Percentiles rank a stretch among this genome's conserved stretches.
phyloP scores from a whole-genome alignment of 1,140 invertebrate genomes.

The Aricia agestis region DNA sequence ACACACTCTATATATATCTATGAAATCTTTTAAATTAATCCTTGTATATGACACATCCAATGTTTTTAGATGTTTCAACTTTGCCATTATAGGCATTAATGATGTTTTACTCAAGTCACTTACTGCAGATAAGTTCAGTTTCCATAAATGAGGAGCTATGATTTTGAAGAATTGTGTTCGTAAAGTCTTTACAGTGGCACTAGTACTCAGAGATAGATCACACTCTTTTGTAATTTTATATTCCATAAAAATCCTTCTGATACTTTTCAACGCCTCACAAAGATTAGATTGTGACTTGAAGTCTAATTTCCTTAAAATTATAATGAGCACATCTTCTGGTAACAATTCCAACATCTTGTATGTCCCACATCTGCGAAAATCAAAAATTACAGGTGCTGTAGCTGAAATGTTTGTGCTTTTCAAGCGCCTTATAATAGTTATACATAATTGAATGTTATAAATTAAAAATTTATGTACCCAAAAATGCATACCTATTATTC shows the following conservation, averaged over 20 bases:
- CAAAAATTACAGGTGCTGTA: not conserved
- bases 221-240: constrained; percentile 37
- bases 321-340: constrained; percentile 52
- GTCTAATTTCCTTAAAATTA: constrained; percentile 46
- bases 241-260: constrained; percentile 34
- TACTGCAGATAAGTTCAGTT: constrained; percentile 45
- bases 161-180: constrained; percentile 41
- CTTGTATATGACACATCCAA: constrained; percentile 53
- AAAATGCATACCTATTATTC: no score
- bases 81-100: constrained; percentile 37
- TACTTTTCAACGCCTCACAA: constrained; percentile 32
- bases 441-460: no score
- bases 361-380: not conserved
- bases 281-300: constrained; percentile 34
- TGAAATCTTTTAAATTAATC: constrained; percentile 43
- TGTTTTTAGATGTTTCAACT: constrained; percentile 41
- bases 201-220: constrained; percentile 36
- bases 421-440: no score
- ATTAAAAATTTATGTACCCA: no score
- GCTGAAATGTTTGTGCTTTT: not conserved
- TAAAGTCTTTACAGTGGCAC: constrained; percentile 38
- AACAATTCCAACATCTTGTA: constrained; percentile 33
- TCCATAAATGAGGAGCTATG: constrained; percentile 38
- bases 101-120: constrained; percentile 37
- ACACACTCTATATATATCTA: constrained; percentile 42